Base-by-base conservation (phyloP, 2,113 vertebrate species). In the Microtus ochrogaster region DNA sequence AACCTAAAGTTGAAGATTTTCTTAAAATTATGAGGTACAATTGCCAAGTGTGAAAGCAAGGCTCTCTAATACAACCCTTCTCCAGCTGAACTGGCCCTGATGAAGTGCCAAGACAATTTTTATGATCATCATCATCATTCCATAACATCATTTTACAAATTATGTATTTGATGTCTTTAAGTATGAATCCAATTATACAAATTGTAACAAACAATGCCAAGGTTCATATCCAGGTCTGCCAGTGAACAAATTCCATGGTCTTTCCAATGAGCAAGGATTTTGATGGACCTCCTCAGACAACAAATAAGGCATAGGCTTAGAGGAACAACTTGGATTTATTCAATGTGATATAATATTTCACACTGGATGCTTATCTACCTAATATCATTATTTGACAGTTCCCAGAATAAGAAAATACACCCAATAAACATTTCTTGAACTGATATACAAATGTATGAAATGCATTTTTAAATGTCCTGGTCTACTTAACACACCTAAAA, bases 391-490 rank as follows among this genome's bases (percentile, higher is more conserved):
- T 85, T 96, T 81, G 10, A 13, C 7, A 79, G 7, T 44, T n/a
- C 3, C 24, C 13, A 22, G 16, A 68, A 33, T n/a, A 79, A 82
- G 17, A 85, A 94, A 83, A 90, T 44, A 85, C n/a, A 47, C 89
- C 81, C 49, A 91, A 81, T 72, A 92, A 94, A 78, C 30, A 90
- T 65, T 61, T 81, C 58, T 95, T 86, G 55, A 85, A 65, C 24
- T 81, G 26, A 52, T 61, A 28, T 78, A 24, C 13, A 76, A 82
- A 82, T 55, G 92, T 76, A 21, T 91, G 28, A 93, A 95, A 94
- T 49, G n/a, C 3, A 79, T 87, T 93, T 74, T 24, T 61, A 44
- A 81, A 61, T 19, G 78, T 2, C 9, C 39, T 95, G 17, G 12
- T 65, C 72, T 88, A 3, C 10, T 79, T 47, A 74, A 81, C 13